Percentiles rank a stretch among this genome's conserved stretches.
Conservation (phyloP, 2,888 invertebrate species). For the Tricholauxania praeusta region DNA sequence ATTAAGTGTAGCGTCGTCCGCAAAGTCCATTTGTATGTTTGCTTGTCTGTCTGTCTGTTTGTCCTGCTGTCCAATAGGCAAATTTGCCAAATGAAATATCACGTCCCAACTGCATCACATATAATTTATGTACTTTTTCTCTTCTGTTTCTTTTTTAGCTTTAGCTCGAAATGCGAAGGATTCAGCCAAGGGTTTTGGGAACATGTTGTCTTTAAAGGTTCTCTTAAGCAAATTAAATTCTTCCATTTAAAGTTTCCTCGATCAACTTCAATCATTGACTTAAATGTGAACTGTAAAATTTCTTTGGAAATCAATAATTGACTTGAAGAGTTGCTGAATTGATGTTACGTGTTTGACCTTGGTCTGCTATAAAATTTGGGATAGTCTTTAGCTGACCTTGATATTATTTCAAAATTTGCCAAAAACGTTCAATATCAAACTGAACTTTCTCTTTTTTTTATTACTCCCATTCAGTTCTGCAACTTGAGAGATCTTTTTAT, state of each 20-base stretch:
- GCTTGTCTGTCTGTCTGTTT: neutral
- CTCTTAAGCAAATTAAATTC: slow-evolving; percentile 30
- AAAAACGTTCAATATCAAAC: too few species aligned
- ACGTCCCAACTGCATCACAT: slow-evolving; percentile 21
- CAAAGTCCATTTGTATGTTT: slow-evolving; percentile 1
- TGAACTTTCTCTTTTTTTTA: too few species aligned
- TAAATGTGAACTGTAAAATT: neutral
- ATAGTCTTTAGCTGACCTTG: too few species aligned
- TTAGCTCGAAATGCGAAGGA: slow-evolving; percentile 43
- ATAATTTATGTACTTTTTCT: slow-evolving; percentile 14
- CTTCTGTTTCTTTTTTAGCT: slow-evolving; percentile 20
- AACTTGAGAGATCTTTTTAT: too few species aligned
- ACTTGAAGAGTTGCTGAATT: slow-evolving; percentile 13
- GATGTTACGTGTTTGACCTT: slow-evolving; percentile 20
- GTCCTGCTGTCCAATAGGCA: slow-evolving; percentile 28
- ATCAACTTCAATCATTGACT: neutral
- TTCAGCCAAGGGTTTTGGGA: neutral
- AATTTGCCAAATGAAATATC: slow-evolving; percentile 35
- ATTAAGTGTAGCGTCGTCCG: neutral
- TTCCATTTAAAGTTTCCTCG: neutral
- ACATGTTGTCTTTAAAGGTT: slow-evolving; percentile 15
- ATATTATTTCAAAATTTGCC: too few species aligned
- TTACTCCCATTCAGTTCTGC: too few species aligned
- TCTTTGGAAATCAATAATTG: slow-evolving; percentile 30
- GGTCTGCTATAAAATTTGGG: neutral